Base-by-base conservation (phyloP, 2,888 invertebrate genomes). In the Pantelozetes paolii region DNA sequence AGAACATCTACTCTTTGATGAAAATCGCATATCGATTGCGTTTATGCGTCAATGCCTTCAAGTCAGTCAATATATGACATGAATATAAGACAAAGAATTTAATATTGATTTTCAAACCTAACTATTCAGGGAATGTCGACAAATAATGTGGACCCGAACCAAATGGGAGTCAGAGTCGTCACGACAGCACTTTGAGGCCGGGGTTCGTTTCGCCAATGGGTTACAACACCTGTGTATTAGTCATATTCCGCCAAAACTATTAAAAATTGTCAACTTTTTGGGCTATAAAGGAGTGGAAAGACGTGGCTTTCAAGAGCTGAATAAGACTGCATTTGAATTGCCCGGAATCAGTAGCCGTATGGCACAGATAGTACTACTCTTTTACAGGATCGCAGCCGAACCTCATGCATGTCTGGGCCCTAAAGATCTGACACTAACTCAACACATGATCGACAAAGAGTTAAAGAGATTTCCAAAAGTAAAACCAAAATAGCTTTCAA, bases 1-100 rank as follows among this genome's bases (percentile, higher is more conserved):
- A 45, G 1, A 73, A 69, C 23, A 30, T 73, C 15, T 59, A 73
- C 20, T 28, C 67, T 1, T 36, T 75, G 13, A 73, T 75, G 11
- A 75, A 67, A 70, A 32, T 70, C n/a, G 73, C 75, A n/a, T 75
- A 59, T 71, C 71, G 71, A 20, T 32, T 75, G 28, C 50, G 75
- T 0, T 64, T 59, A 9, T 71, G 62, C 23, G 40, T 71, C 5
- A 50, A 71, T 30, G 45, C 69, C 9, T 74, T 67, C 50, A 73
- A 54, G 73, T 73, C 13, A 74, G 74, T 71, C 2, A 32, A 26
- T 26, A 30, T 64, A 2, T 18, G 36, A 42, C 42, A 23, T 26
- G 23, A 1, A 62, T 32, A 28, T 59, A 32, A 20, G 40, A 71
- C 48, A 50, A 3, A n/a, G 15, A 69, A 26, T 20, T 50, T 15